Evolutionary conservation across 2,888 invertebrate genomes (phyloP).

Genomic region (Oxycera nigricornis): DNA sequence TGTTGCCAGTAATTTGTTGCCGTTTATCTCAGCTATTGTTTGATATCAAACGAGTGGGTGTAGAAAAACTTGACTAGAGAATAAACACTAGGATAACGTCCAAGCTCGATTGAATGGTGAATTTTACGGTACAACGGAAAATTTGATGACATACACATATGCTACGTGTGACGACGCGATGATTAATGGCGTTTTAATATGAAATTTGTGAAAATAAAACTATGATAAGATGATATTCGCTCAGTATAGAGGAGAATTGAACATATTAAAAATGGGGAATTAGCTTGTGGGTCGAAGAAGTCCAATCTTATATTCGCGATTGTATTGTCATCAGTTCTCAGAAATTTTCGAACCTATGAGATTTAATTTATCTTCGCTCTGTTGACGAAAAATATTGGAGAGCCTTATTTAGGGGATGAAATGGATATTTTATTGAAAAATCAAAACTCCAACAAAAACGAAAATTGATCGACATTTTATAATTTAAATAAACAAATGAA

Average conservation of each 20-base stretch:
- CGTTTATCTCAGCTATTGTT: conserved; percentile 39
- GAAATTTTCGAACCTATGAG: too few relatives aligned
- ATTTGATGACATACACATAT: conserved; percentile 47
- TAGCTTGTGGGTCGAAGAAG: too few relatives aligned
- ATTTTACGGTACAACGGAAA: conserved; percentile 44
- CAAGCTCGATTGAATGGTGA: conserved; percentile 44
- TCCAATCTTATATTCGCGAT: too few relatives aligned
- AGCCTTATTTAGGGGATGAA: neutral
- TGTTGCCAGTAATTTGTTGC: conserved; percentile 28
- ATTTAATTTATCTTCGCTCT: too few relatives aligned
- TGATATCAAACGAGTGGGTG: conserved; percentile 29
- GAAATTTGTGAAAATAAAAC: neutral
- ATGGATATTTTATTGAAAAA: neutral
- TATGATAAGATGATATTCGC: too few relatives aligned
- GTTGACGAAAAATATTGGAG: too few relatives aligned
- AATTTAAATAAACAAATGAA: too few relatives aligned
- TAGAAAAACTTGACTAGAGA: conserved; percentile 26
- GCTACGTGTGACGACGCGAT: conserved; percentile 39
- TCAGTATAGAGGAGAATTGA: too few relatives aligned
- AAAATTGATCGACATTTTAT: too few relatives aligned
- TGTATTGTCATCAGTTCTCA: too few relatives aligned
- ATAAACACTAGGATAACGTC: conserved; percentile 43
- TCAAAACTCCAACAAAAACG: neutral
- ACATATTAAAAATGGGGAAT: too few relatives aligned
- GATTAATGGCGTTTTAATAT: conserved; percentile 44